A percentile compares a stretch with the other conserved stretches of the same genome.
Conservation (phyloP, 2,888 invertebrate genomes). For the Drosophila maculinotata region DNA sequence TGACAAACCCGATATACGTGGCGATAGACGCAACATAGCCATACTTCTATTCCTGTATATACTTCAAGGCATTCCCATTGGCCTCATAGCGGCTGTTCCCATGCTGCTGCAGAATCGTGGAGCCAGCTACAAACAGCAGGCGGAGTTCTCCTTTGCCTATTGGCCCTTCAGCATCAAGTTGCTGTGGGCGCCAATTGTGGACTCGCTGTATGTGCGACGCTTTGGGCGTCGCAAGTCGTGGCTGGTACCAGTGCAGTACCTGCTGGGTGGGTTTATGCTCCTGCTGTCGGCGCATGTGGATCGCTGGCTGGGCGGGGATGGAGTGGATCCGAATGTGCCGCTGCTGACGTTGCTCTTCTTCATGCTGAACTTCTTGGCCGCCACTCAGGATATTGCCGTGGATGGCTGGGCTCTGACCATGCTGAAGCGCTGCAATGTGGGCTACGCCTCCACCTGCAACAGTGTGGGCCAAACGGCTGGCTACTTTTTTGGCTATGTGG, state of each 20-base stretch:
- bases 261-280: constrained; percentile 96
- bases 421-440: constrained; percentile 98
- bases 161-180: constrained; percentile 98
- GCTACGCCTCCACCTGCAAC: constrained; percentile 99
- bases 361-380: constrained; percentile 96
- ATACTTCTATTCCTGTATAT: constrained; percentile 96
- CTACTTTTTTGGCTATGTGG: constrained; percentile 97
- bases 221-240: constrained; percentile 98
- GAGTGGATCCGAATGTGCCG: constrained; percentile 88
- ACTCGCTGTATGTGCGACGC: constrained; percentile 92
- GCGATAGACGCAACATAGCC: constrained; percentile 92
- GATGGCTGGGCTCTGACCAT: constrained; percentile 99
- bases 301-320: constrained; percentile 90
- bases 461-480: constrained; percentile 99
- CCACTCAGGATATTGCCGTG: constrained; percentile 99
- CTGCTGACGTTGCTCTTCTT: constrained; percentile 95
- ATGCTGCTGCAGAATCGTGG: constrained; percentile 97
- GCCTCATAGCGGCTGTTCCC: constrained; percentile 96
- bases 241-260: constrained; percentile 97
- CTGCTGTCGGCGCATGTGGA: constrained; percentile 91
- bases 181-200: constrained; percentile 99
- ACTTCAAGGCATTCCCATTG: constrained; percentile 97
- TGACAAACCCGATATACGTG: constrained; percentile 86
- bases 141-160: constrained; percentile 96
- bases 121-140: constrained; percentile 97